Evolutionary conservation across 1,140 invertebrate species (phyloP), one percentile per base, ranked within the genome.

Genomic region (Cherax quadricarinatus): DNA sequence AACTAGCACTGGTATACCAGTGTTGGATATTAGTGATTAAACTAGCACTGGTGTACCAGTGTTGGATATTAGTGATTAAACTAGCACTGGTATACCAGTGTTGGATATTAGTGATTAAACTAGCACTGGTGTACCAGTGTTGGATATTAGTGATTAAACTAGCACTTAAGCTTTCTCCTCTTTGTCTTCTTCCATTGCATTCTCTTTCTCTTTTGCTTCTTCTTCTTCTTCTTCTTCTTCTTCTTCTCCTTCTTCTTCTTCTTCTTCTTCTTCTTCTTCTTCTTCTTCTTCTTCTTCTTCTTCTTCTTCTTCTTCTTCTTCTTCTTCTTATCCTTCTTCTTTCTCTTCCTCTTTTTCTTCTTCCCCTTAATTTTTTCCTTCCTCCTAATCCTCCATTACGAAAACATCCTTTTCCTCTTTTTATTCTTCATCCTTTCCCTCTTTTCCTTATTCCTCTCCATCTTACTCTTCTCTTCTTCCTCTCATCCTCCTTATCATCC

Each of bases 201-300:
- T 53, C 4, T 24, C 66, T 70, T 70, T 16, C n/a, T 84, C 66
- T 70, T n/a, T n/a, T 62, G 3, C n/a, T 84, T 24, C 62, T 51
- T 6, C n/a, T 82, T 14, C 21, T 82, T 82, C 49, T 80, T 48
- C 62, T 60, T 21, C 82, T 12, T 84, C 82, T 30, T 10, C 3
- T 66, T 10, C 30, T 12, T 84, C 53, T 12, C 21, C 30, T 84
- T n/a, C 53, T 30, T n/a, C 21, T 79, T 12, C 30, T 79, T 4
- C 53, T 84, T n/a, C 82, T 84, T n/a, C 30, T 12, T n/a, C 82
- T 62, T n/a, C 16, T 60, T 9, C 57, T 84, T 60, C 24, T 84
- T 12, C 18, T 62, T 14, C 62, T 18, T 66, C 62, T 66, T 10
- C 41, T 30, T 14, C 30, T 84, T 41, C 82, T 10, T 84, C 21